These are phyloP conservation scores for Xestia xanthographa DNA, from an alignment of 2,888 invertebrate genomes.

Conservation along the genomic window DNA sequence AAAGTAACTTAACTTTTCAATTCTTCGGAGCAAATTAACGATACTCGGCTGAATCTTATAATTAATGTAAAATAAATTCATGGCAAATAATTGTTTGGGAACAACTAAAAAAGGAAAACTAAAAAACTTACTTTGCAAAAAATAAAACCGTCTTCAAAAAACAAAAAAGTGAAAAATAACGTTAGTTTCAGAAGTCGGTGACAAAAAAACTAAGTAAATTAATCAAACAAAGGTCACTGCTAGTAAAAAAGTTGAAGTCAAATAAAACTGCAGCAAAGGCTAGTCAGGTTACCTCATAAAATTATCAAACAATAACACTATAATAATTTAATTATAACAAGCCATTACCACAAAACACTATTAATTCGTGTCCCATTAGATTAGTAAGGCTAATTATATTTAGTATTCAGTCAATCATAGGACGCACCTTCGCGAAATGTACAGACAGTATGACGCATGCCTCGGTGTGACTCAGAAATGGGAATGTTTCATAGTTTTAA, in stretches of 20 bases:
- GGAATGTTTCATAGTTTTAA: conserved; percentile 1
- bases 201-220: too few relatives aligned
- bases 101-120: too few relatives aligned
- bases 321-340: background rate
- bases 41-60: too few relatives aligned
- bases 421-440: conserved; percentile 28
- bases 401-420: conserved; percentile 35
- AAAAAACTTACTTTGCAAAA: too few relatives aligned
- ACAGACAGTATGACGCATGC: conserved; percentile 30
- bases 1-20: too few relatives aligned
- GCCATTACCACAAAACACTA: conserved; percentile 23
- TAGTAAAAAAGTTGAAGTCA: background rate
- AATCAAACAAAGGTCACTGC: too few relatives aligned
- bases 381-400: conserved; percentile 50
- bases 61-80: too few relatives aligned
- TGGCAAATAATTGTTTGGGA: too few relatives aligned
- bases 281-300: background rate
- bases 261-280: background rate
- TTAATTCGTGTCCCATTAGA: conserved; percentile 35
- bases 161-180: too few relatives aligned
- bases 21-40: too few relatives aligned
- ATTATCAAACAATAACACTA: background rate
- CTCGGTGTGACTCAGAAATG: conserved; percentile 24
- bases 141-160: too few relatives aligned
- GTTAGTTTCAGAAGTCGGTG: too few relatives aligned